Conservation (phyloP, 2,113 vertebrate genomes). For the Sylvilagus bachmani region DNA sequence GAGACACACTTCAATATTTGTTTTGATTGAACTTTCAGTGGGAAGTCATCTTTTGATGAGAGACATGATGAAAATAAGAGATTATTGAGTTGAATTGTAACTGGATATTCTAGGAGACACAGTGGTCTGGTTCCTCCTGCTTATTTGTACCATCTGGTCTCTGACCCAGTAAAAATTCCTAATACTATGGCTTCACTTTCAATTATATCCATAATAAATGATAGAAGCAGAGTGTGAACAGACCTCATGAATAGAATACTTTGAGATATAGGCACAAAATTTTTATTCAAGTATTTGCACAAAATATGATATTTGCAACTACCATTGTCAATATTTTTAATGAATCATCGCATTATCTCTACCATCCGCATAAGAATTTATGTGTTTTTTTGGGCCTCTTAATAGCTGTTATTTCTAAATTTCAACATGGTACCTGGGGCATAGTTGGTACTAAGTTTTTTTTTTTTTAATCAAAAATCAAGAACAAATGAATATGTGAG, state of each 20-base stretch:
- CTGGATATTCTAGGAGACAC: not conserved
- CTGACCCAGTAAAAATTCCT: not conserved
- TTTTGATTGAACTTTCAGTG: conserved; percentile 39
- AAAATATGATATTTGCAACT: not conserved
- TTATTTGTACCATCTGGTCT: not conserved
- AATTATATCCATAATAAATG: not conserved
- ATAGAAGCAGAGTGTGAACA: not conserved
- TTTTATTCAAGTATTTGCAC: not conserved
- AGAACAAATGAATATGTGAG: not conserved
- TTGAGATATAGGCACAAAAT: not conserved
- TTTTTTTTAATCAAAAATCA: not conserved
- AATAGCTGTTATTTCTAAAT: not conserved
- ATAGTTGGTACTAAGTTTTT: not conserved
- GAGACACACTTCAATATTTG: not conserved
- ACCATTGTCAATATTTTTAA: not conserved
- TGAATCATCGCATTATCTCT: not conserved
- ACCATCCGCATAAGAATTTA: not conserved
- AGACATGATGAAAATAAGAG: not conserved
- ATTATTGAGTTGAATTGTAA: not conserved
- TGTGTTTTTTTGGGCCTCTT: not conserved
- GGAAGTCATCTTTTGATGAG: not conserved
- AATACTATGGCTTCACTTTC: not conserved
- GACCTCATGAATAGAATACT: not conserved
- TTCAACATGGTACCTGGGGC: not conserved
- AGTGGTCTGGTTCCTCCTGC: not conserved